Evolutionary conservation across 1,140 invertebrate species (phyloP), one percentile per base, ranked within the genome.

Genomic region (Lanistes nyassanus): DNA sequence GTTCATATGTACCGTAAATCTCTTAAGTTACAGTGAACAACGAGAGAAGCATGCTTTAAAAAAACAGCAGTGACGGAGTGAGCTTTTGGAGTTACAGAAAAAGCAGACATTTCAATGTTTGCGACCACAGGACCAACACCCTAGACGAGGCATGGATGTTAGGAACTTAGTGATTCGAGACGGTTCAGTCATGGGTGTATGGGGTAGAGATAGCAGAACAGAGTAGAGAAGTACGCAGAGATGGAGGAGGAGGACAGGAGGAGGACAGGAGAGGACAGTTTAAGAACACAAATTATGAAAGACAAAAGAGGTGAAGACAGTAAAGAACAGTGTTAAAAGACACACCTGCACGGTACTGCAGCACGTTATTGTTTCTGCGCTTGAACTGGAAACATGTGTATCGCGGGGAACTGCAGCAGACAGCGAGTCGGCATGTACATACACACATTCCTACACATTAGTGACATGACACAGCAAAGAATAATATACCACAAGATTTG

Each of bases 361-460:
- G 71, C 4, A 83, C 62, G 51, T 83, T 83, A 68, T 81, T 81
- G 37, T 81, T 82, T 58, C 74, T 74, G 36, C 82, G 37, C 16
- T 75, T 76, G 53, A 83, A 78, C 60, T 83, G 78, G 29, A 83
- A 75, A 31, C 82, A 83, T 0, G 81, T 80, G 73, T 79, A 83
- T 31, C 82, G 29, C 23, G 66, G 69, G 21, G 80, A 75, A 55
- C 81, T 82, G 77, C 47, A 78, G 71, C 3, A 58, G 62, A 53
- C 74, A 74, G n/a, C 51, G n/a, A 23, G 23, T 60, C 0, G 23
- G 1, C 23, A 60, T 16, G 11, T 9, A 34, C 23, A 60, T 23
- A 60, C 58, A 60, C 11, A 60, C 23, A 60, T 1, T 2, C 1
- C 9, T 34, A 60, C 6, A 60, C 1, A 60, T 7, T 19, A 26